Percentiles rank a stretch among this genome's conserved stretches.
These are phyloP conservation scores for Poeciliopsis infans DNA, from an alignment of 2,797 vertebrate species.

Conservation along the genomic window DNA sequence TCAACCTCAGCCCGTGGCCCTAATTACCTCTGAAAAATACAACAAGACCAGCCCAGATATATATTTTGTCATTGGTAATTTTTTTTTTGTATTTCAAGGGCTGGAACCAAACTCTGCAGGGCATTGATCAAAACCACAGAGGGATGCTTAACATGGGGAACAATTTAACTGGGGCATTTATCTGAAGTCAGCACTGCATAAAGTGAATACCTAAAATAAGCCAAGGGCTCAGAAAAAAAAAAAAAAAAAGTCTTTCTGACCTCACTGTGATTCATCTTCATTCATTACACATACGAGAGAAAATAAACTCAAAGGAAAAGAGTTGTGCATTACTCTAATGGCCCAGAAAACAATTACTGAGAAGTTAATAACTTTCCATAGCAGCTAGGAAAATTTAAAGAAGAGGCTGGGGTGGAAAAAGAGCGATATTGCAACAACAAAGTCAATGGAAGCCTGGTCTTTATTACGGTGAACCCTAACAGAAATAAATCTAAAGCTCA, in stretches of 20 bases:
- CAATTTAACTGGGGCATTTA: slow-evolving; percentile 44
- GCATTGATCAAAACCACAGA: slow-evolving; percentile 54
- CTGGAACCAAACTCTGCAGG: slow-evolving; percentile 33
- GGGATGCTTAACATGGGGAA: slow-evolving; percentile 36
- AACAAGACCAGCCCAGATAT: slow-evolving; percentile 29
- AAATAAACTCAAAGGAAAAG: slow-evolving; percentile 30
- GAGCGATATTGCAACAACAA: neutral
- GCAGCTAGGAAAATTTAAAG: slow-evolving; percentile 21
- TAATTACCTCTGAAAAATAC: slow-evolving; percentile 39
- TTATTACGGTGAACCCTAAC: slow-evolving; percentile 26
- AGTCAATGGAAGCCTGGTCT: slow-evolving; percentile 10
- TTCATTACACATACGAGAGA: slow-evolving; percentile 33
- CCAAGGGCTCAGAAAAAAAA: slow-evolving; percentile 13
- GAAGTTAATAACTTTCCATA: slow-evolving; percentile 38
- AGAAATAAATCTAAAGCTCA: slow-evolving; percentile 56
- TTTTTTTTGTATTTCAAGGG: slow-evolving; percentile 60
- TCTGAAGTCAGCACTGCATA: slow-evolving; percentile 29
- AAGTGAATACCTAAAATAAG: slow-evolving; percentile 62
- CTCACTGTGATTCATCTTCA: slow-evolving; percentile 43
- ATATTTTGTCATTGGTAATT: slow-evolving; percentile 53
- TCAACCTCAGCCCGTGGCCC: slow-evolving; percentile 36
- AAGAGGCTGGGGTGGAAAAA: slow-evolving; percentile 19
- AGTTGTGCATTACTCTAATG: slow-evolving; percentile 32
- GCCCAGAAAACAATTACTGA: slow-evolving; percentile 50
- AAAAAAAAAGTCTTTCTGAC: slow-evolving; percentile 3